phyloP scores from a whole-genome alignment of 1,140 invertebrate species.

The Micrasema longulum region DNA sequence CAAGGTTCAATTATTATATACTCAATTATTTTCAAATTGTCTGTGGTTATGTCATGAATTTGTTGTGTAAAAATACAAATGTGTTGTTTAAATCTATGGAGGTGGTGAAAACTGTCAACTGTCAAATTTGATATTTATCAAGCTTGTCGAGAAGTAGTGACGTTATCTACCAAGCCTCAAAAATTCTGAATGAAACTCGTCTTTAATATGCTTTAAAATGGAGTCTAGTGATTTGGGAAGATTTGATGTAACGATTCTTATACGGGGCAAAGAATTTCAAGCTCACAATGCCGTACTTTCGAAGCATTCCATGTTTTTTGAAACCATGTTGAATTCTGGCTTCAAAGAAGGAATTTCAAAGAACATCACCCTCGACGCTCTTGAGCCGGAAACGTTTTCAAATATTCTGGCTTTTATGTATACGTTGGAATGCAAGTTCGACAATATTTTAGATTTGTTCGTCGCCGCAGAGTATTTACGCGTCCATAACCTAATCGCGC shows the following conservation, averaged over 20 bases:
- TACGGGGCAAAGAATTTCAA: background rate
- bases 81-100: too few relatives aligned
- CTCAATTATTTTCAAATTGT: too few relatives aligned
- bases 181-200: too few relatives aligned
- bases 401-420: constrained; percentile 5
- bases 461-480: background rate
- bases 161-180: too few relatives aligned
- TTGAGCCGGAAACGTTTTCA: background rate
- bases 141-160: too few relatives aligned
- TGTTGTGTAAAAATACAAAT: too few relatives aligned
- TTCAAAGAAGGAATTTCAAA: background rate
- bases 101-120: too few relatives aligned
- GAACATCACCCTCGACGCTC: background rate
- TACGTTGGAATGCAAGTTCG: background rate
- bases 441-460: constrained; percentile 6
- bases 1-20: too few relatives aligned
- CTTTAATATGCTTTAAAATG: too few relatives aligned
- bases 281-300: constrained; percentile 2
- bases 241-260: background rate
- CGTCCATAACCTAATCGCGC: constrained; percentile 3
- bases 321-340: constrained; percentile 6
- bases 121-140: too few relatives aligned
- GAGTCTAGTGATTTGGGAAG: background rate
- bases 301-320: background rate
- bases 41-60: too few relatives aligned